These are phyloP conservation scores for Caenorhabditis angaria DNA, from an alignment of 2,888 invertebrate genomes.

Conservation along the genomic window DNA sequence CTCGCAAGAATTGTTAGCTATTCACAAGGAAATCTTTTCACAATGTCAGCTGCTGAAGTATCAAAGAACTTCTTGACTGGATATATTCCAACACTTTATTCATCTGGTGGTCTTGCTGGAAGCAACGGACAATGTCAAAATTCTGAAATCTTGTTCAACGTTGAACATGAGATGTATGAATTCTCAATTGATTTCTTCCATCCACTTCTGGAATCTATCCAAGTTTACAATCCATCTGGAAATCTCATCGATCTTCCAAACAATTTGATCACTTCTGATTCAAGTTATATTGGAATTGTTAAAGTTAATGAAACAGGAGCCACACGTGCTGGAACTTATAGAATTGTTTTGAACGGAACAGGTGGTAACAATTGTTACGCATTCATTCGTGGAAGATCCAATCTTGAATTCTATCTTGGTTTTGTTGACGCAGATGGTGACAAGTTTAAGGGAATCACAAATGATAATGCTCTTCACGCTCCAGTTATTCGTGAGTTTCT, in stretches of 20 bases:
- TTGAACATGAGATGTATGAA: slow-evolving; percentile 58
- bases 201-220: slow-evolving; percentile 29
- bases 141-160: slow-evolving; percentile 53
- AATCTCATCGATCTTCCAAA: slow-evolving; percentile 40
- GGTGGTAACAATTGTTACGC: slow-evolving; percentile 50
- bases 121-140: slow-evolving; percentile 38
- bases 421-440: slow-evolving; percentile 47
- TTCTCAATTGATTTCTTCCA: slow-evolving; percentile 59
- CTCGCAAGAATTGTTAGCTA: slow-evolving; percentile 48
- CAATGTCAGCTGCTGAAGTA: slow-evolving; percentile 47
- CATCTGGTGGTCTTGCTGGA: slow-evolving; percentile 45
- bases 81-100: slow-evolving; percentile 56
- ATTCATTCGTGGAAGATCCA: slow-evolving; percentile 52
- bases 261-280: slow-evolving; percentile 49
- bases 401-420: slow-evolving; percentile 51
- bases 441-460: slow-evolving; percentile 50
- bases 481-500: slow-evolving; percentile 44
- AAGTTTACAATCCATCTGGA: slow-evolving; percentile 43
- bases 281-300: slow-evolving; percentile 55
- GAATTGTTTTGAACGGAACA: slow-evolving; percentile 29
- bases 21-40: slow-evolving; percentile 59
- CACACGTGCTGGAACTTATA: slow-evolving; percentile 49
- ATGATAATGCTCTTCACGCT: slow-evolving; percentile 55
- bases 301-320: slow-evolving; percentile 52
- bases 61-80: slow-evolving; percentile 45